Evolutionary conservation across 23 tunicate species (phyloP).

Genomic region (Oikopleura dioica): DNA sequence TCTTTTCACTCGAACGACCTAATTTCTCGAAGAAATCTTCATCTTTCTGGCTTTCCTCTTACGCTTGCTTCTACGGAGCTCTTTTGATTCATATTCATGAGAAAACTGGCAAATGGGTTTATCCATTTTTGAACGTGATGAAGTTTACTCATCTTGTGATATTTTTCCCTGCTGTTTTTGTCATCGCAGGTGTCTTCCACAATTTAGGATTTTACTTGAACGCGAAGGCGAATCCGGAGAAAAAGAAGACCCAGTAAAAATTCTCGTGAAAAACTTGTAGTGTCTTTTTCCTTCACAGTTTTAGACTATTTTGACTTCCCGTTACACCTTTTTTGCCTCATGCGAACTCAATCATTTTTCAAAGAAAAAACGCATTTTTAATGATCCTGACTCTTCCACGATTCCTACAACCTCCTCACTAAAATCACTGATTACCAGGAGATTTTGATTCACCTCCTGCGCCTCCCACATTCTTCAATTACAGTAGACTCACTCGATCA

Average conservation of each 20-base stretch:
- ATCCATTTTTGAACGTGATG: conserved; percentile 4
- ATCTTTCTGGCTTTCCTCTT: neutral
- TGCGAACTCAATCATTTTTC: neutral
- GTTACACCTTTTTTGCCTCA: neutral
- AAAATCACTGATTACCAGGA: too few relatives aligned
- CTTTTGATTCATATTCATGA: neutral
- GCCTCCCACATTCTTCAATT: neutral
- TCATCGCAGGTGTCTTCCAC: neutral
- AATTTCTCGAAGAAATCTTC: neutral
- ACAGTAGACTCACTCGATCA: neutral
- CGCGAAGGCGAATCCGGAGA: neutral
- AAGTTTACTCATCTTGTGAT: neutral
- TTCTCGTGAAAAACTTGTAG: neutral
- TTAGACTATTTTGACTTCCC: neutral
- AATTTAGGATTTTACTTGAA: neutral
- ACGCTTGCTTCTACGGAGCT: neutral
- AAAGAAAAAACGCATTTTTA: too few relatives aligned
- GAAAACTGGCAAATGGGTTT: conserved; percentile 6
- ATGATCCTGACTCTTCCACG: too few relatives aligned
- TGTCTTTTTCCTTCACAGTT: neutral
- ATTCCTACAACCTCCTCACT: too few relatives aligned
- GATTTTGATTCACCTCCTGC: too few relatives aligned
- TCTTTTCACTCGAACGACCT: neutral
- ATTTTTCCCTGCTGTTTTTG: neutral
- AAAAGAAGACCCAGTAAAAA: neutral